These are phyloP conservation scores for Lithobates pipiens DNA, from an alignment of 2,797 vertebrate genomes.

Conservation along the genomic window DNA sequence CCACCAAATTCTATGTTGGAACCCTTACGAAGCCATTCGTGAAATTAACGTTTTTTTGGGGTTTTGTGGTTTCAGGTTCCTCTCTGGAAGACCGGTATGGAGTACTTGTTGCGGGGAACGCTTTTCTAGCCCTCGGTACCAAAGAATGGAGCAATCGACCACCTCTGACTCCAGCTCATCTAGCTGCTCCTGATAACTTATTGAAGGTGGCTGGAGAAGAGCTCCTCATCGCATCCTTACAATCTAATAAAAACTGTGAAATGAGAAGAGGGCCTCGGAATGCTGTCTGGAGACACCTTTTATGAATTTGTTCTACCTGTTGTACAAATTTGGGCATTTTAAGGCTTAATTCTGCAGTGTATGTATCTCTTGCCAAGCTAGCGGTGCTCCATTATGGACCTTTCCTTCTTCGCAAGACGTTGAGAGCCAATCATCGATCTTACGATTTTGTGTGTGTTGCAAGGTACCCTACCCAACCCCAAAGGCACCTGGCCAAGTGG, in stretches of 20 bases:
- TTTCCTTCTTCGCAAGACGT: neutral
- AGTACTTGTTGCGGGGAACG: slow-evolving; percentile 45
- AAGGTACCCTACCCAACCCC: neutral
- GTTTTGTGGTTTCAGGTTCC: slow-evolving; percentile 61
- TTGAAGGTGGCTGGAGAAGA: neutral
- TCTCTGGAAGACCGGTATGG: slow-evolving; percentile 41
- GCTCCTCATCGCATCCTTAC: neutral
- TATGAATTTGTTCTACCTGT: neutral
- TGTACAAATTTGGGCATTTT: neutral
- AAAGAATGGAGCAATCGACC: slow-evolving; percentile 61
- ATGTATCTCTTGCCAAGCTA: neutral
- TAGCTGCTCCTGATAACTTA: neutral
- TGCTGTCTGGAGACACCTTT: no score
- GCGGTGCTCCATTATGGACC: neutral
- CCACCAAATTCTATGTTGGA: no score
- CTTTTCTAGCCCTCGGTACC: slow-evolving; percentile 60
- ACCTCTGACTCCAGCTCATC: slow-evolving; percentile 29
- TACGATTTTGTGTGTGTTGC: neutral
- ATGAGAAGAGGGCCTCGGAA: neutral
- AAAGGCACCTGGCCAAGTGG: neutral
- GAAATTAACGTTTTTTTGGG: neutral
- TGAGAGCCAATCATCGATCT: neutral
- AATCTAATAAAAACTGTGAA: neutral
- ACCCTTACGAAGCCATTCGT: no score
- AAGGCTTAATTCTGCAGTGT: neutral